Base-by-base conservation (phyloP, 2,113 vertebrate genomes). In the Dolichallabes microphthalmus region DNA sequence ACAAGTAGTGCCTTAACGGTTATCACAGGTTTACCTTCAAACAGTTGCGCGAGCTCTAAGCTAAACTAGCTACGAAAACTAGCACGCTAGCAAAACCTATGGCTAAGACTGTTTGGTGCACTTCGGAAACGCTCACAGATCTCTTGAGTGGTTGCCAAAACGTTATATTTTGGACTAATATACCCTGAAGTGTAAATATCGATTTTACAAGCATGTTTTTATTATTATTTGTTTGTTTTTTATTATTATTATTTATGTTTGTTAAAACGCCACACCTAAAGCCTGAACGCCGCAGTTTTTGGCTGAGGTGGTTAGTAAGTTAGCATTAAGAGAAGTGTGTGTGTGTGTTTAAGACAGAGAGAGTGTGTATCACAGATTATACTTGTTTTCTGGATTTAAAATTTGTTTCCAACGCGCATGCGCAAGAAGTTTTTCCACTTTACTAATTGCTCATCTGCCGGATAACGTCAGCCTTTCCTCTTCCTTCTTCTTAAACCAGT, bases 261-360 rank as follows among this genome's bases (percentile, higher is more conserved):
- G 30, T 58, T 39, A 25, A 79, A 60, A 22, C n/a, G 76, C 76
- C 76, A 79, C 76, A 79, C 76, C 76, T 79, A 79, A 74, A 45
- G 8, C 7, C 17, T 20, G 66, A 69, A 19, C 9, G 9, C 19
- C 68, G 68, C 19, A 39, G 32, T 22, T 68, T 14, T 50, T 11
- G 2, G 13, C 50, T 30, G 27, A 78, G 55, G 57, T 60, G 8
- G 11, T 60, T 74, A 14, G 11, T 22, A 20, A 73, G 69, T 53
- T 76, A 58, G 27, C 52, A 32, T 32, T 10, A 32, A 4, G 52
- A 17, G 14, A 19, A 19, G 1, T 55, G 6, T 52, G 4, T 53
- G 50, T 27, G 14, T 30, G 6, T n/a, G n/a, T n/a, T n/a, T n/a
- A n/a, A 35, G 32, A 35, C n/a, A 35, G 15, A 32, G 14, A 27